Evolutionary conservation across 2,113 vertebrate species (phyloP).

Genomic region (Synchiropus splendidus): DNA sequence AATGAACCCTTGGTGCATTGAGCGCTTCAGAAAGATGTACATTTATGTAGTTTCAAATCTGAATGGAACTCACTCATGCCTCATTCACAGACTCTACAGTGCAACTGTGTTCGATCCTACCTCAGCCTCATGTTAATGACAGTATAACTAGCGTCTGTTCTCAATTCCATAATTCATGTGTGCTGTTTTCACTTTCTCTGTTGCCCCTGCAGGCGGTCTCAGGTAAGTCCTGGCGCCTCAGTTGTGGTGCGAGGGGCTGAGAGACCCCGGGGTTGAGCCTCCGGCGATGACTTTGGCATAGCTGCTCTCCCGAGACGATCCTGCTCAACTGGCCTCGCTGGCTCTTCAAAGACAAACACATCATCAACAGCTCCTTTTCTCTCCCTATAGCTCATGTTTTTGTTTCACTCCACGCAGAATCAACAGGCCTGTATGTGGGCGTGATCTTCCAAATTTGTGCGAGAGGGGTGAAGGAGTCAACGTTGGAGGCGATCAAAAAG

Average conservation of each 20-base stretch:
- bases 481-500: constrained; percentile 34
- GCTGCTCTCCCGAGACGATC: constrained; percentile 14
- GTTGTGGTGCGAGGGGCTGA: constrained; percentile 8
- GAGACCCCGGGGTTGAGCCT: constrained; percentile 24
- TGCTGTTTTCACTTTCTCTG: constrained; percentile 21
- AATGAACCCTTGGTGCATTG: no score
- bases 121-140: constrained; percentile 3
- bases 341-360: constrained; percentile 18
- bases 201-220: constrained; percentile 27
- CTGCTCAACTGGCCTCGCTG: constrained; percentile 10
- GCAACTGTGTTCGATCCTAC: not conserved
- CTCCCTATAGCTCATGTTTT: constrained; percentile 6
- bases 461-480: constrained; percentile 29
- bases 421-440: constrained; percentile 32
- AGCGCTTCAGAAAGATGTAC: no score
- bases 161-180: constrained; percentile 28
- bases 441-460: constrained; percentile 32
- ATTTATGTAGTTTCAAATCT: no score
- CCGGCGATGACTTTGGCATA: constrained; percentile 17
- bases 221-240: constrained; percentile 18
- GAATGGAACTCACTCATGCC: no score
- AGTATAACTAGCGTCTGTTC: not conserved
- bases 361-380: constrained; percentile 7
- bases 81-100: no score
- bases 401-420: constrained; percentile 25